Conservation (phyloP, 1,140 invertebrate genomes). For the Ridgeia piscesae region DNA sequence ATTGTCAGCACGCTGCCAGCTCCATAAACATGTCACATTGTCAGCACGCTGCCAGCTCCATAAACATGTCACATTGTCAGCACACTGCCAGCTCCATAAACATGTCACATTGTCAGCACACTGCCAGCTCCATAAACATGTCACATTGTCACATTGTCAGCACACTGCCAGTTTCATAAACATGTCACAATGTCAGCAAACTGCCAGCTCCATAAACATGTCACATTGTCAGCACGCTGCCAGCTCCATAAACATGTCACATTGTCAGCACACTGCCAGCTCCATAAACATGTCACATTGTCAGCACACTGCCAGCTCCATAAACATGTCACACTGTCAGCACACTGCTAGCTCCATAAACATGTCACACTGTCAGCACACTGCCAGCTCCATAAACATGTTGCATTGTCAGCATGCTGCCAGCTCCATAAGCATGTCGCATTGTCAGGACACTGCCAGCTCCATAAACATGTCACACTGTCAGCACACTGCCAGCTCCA, state of each 20-base stretch:
- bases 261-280: not conserved
- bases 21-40: not conserved
- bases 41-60: not conserved
- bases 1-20: not conserved
- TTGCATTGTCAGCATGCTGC: not conserved
- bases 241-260: not conserved
- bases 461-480: not conserved
- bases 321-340: not conserved
- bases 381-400: not conserved
- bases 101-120: not conserved
- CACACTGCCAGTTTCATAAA: not conserved
- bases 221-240: not conserved
- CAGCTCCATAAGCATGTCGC: not conserved
- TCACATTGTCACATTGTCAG: not conserved
- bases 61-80: not conserved
- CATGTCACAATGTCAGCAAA: not conserved
- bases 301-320: not conserved
- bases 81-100: not conserved
- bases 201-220: not conserved
- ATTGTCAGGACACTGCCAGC: not conserved
- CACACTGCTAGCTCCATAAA: not conserved
- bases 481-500: not conserved
- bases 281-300: not conserved
- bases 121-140: not conserved
- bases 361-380: not conserved